Conservation (phyloP, 2,797 vertebrate species). For the Takifugu rubripes region DNA sequence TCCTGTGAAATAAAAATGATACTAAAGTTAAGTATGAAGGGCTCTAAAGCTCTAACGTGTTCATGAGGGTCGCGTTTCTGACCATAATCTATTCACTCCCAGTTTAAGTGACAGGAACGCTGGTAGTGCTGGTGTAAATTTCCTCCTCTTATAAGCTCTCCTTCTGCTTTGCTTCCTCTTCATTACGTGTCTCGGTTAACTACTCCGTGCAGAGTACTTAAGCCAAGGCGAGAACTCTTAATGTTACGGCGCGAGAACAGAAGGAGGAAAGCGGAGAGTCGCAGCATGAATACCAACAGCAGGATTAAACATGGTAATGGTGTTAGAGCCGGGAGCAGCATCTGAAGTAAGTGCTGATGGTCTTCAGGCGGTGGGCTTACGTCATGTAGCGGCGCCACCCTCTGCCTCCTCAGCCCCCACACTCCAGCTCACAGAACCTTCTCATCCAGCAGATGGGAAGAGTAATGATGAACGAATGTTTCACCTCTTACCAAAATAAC, state of each 20-base stretch:
- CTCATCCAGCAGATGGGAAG: not conserved
- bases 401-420: not conserved
- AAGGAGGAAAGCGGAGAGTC: slow-evolving; percentile 15
- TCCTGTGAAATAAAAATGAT: too few relatives aligned
- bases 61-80: not conserved
- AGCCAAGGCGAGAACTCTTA: slow-evolving; percentile 32
- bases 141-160: not conserved
- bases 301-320: slow-evolving; percentile 53
- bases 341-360: slow-evolving; percentile 24
- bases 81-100: too few relatives aligned
- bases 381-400: not conserved
- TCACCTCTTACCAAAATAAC: too few relatives aligned
- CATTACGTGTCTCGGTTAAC: slow-evolving; percentile 27
- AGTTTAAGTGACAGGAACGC: not conserved
- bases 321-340: slow-evolving; percentile 14
- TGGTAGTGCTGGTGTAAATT: not conserved
- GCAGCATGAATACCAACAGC: slow-evolving; percentile 39
- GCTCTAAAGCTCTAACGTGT: too few relatives aligned
- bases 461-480: not conserved
- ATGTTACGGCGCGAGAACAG: slow-evolving; percentile 12
- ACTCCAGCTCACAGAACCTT: slow-evolving; percentile 1
- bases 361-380: slow-evolving; percentile 16
- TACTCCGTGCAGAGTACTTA: slow-evolving; percentile 33
- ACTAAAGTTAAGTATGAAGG: too few relatives aligned
- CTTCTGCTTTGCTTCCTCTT: slow-evolving; percentile 17